Evolutionary conservation across 2,797 vertebrate species (phyloP).

Genomic region (Enteromius viviparus): DNA sequence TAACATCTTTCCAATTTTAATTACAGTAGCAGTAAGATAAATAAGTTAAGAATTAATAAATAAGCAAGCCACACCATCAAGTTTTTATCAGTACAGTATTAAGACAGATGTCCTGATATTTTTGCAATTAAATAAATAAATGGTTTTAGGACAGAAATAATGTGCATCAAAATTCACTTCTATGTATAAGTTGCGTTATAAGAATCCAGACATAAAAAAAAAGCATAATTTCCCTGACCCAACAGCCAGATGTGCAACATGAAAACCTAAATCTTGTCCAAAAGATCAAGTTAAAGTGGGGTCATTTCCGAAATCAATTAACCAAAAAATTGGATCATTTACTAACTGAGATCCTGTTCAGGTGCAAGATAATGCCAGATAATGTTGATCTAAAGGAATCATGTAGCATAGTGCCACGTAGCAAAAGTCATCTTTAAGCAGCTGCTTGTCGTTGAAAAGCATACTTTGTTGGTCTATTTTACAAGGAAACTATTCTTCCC

Average conservation of each 20-base stretch:
- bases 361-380: slow-evolving; percentile 20
- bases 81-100: slow-evolving; percentile 1
- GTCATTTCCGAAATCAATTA: slow-evolving; percentile 12
- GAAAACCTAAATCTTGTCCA: not conserved
- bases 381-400: slow-evolving; percentile 4
- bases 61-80: not conserved
- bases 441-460: slow-evolving; percentile 25
- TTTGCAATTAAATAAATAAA: not conserved
- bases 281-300: slow-evolving; percentile 7
- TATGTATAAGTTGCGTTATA: not conserved
- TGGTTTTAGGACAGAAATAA: not conserved
- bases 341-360: slow-evolving; percentile 10
- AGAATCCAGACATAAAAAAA: not conserved
- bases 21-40: too few relatives aligned
- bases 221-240: not conserved
- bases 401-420: slow-evolving; percentile 9
- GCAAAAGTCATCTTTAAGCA: slow-evolving; percentile 22
- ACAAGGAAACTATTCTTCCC: slow-evolving; percentile 40
- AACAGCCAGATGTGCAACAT: not conserved
- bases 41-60: not conserved
- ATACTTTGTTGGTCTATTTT: slow-evolving; percentile 40
- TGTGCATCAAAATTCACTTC: not conserved
- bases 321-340: slow-evolving; percentile 6
- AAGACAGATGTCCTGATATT: not conserved
- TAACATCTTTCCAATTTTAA: too few relatives aligned